A percentile compares a stretch with the other conserved stretches of the same genome.
phyloP scores from a whole-genome alignment of 2,888 invertebrate genomes.

The Meta bourneti region DNA sequence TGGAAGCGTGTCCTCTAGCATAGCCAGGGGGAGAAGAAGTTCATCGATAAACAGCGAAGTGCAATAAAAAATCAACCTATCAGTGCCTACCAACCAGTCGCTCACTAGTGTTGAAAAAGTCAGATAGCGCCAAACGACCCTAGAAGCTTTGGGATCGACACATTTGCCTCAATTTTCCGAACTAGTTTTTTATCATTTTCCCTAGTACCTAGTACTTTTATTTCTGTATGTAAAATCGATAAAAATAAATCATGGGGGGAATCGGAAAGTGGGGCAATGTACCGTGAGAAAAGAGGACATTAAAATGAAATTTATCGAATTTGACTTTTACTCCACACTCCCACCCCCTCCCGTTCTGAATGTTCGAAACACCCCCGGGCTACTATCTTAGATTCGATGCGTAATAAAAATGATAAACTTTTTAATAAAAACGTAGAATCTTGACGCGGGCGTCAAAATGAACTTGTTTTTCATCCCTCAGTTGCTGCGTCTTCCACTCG shows the following conservation, averaged over 20 bases:
- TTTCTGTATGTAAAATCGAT: conserved; percentile 61
- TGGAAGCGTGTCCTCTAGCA: conserved; percentile 23
- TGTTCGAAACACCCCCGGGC: conserved; percentile 58
- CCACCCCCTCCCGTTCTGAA: conserved; percentile 18
- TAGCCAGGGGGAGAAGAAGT: not conserved
- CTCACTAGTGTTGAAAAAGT: conserved; percentile 43
- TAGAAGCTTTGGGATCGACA: conserved; percentile 27
- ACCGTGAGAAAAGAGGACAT: conserved; percentile 74
- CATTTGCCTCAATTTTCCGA: conserved; percentile 46
- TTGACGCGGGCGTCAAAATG: conserved; percentile 64
- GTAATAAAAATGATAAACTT: conserved; percentile 74
- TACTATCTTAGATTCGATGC: conserved; percentile 60
- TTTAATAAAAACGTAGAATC: conserved; percentile 74
- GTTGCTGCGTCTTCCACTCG: conserved; percentile 9
- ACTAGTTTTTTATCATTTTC: conserved; percentile 18
- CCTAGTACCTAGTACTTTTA: conserved; percentile 54
- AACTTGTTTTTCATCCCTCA: conserved; percentile 71
- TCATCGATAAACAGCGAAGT: conserved; percentile 51
- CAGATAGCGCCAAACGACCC: conserved; percentile 61
- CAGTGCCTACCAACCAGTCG: conserved; percentile 23
- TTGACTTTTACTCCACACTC: conserved; percentile 45
- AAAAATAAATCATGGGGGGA: conserved; percentile 74
- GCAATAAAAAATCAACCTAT: conserved; percentile 64
- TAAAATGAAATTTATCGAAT: conserved; percentile 76
- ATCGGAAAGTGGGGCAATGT: conserved; percentile 74